Evolutionary conservation across 2,797 vertebrate genomes (phyloP), one percentile per base, ranked within the genome.

Genomic region (Antrozous pallidus): DNA sequence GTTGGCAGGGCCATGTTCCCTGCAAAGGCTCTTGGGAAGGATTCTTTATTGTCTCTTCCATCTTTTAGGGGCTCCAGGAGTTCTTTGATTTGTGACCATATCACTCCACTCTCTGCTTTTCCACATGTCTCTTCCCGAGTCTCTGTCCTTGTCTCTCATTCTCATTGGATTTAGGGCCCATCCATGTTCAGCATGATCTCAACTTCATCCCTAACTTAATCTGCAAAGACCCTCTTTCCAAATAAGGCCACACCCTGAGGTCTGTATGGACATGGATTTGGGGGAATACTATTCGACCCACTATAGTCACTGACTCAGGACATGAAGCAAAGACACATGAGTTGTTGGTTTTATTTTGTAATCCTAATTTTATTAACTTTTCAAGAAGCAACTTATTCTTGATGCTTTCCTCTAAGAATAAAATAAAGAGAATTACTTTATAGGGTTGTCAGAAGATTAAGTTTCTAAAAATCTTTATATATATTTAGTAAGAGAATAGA

Each of bases 341-440:
- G 5, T 54, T 74, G 31, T 28, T 26, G 10, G 20, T 75, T 83
- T 79, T 58, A 47, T 94, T 73, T 77, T 17, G 13, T 71, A 56
- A 83, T 84, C 3, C 28, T 9, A 80, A 6, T 74, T 91, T 95
- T 83, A 45, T 89, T n/a, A 94, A 17, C 11, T 58, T 78, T n/a
- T 90, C 12, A 81, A 26, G 70, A 71, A 69, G 26, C 14, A 87
- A 17, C 12, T 45, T 73, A n/a, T 79, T 74, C 51, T 93, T 45
- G 5, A 8, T 84, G 16, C 3, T 86, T 67, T 88, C 10, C 11
- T 94, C 16, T 86, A 80, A 91, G 56, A 91, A 91, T 63, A 84
- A 81, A 90, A 90, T 42, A 77, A 93, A 93, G 69, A 42, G 58
- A 84, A 58, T 90, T 84, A 67, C 83, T 61, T 88, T 67, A 73